Percentiles rank a stretch among this genome's conserved stretches.
These are phyloP conservation scores for Pyrocoelia pectoralis DNA, from an alignment of 2,888 invertebrate species.

Conservation along the genomic window DNA sequence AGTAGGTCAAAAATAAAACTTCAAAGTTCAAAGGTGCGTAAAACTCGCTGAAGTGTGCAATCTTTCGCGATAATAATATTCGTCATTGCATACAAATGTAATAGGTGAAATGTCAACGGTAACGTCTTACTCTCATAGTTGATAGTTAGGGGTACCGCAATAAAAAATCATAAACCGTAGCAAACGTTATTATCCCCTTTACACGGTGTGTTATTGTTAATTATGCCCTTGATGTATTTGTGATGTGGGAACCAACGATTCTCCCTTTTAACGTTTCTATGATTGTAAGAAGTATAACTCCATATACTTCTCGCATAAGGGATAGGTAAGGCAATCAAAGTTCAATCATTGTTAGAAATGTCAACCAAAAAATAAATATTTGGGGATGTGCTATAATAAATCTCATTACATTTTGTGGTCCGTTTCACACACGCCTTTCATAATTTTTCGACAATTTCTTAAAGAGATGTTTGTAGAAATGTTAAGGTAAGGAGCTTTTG, in stretches of 20 bases:
- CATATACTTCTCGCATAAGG: neutral
- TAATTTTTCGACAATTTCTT: constrained; percentile 28
- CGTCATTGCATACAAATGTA: constrained; percentile 13
- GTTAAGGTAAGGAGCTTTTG: constrained; percentile 16
- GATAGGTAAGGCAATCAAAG: constrained; percentile 30
- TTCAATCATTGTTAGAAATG: constrained; percentile 38
- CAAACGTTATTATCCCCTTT: constrained; percentile 34
- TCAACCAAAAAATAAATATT: constrained; percentile 50
- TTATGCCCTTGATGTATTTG: constrained; percentile 32
- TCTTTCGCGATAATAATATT: constrained; percentile 12
- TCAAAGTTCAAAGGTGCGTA: constrained; percentile 22
- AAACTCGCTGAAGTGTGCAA: constrained; percentile 21
- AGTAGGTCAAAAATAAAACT: constrained; percentile 9
- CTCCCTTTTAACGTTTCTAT: neutral
- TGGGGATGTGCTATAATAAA: constrained; percentile 49
- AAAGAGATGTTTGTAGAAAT: constrained; percentile 12
- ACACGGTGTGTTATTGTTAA: constrained; percentile 34
- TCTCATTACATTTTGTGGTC: constrained; percentile 51
- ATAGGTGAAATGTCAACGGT: constrained; percentile 41
- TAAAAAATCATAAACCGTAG: constrained; percentile 43
- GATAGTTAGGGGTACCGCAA: constrained; percentile 38
- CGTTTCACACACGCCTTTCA: constrained; percentile 47
- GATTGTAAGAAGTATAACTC: neutral
- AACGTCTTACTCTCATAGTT: constrained; percentile 37
- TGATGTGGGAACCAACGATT: constrained; percentile 26